phyloP scores from a whole-genome alignment of 2,888 invertebrate genomes.

The Drosophila imparisetae region DNA sequence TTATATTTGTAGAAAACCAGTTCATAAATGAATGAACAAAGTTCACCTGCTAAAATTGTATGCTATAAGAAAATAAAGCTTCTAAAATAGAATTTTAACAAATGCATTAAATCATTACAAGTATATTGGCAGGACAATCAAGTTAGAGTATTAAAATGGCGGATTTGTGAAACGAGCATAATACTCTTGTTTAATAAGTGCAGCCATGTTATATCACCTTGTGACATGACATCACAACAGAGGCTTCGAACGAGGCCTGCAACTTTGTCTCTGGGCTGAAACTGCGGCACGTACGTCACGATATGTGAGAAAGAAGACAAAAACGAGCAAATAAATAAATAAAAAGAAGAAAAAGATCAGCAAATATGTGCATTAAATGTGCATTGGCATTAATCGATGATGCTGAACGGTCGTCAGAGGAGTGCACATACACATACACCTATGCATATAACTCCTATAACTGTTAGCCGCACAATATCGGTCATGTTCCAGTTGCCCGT shows the following conservation, averaged over 20 bases:
- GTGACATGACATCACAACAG: slow-evolving; percentile 80
- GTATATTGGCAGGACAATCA: too few species aligned
- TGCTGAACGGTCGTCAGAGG: slow-evolving; percentile 66
- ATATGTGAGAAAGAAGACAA: slow-evolving; percentile 62
- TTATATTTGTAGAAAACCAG: background rate
- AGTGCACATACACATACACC: slow-evolving; percentile 15
- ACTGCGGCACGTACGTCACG: slow-evolving; percentile 83
- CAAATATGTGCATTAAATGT: slow-evolving; percentile 78
- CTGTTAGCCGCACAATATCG: slow-evolving; percentile 76
- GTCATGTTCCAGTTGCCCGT: slow-evolving; percentile 78
- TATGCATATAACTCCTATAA: slow-evolving; percentile 49
- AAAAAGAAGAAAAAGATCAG: slow-evolving; percentile 25
- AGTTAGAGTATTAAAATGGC: slow-evolving; percentile 30
- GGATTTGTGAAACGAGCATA: background rate
- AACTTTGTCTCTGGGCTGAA: slow-evolving; percentile 43
- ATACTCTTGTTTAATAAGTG: slow-evolving; percentile 70
- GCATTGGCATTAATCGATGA: slow-evolving; percentile 80
- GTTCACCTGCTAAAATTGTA: background rate
- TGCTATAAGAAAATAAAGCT: background rate
- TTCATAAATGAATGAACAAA: background rate
- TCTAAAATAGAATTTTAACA: background rate
- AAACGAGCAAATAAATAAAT: slow-evolving; percentile 11
- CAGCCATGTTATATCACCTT: slow-evolving; percentile 82
- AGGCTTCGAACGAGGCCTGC: slow-evolving; percentile 31
- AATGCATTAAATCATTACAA: background rate